Conservation (phyloP, 1,140 invertebrate genomes). For the Gyrodactylus salaris region DNA sequence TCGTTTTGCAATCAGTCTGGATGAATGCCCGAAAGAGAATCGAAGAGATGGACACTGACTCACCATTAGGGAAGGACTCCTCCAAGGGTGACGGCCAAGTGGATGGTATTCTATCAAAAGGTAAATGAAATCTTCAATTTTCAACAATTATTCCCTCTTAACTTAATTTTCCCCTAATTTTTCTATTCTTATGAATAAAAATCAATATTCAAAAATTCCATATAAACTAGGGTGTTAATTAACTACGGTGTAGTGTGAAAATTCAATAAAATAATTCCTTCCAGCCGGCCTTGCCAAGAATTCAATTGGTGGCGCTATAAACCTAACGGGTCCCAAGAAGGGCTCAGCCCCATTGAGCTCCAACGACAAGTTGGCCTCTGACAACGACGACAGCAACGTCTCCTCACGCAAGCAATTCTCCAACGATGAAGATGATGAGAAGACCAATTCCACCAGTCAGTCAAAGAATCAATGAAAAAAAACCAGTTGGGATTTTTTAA, state of each 20-base stretch:
- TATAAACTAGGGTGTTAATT: too few relatives aligned
- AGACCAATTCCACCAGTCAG: background rate
- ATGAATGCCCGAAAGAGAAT: background rate
- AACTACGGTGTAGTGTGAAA: too few relatives aligned
- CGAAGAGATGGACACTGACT: background rate
- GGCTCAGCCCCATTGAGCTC: background rate
- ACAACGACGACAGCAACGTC: background rate
- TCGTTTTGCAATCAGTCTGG: conserved; percentile 2
- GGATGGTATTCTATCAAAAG: background rate
- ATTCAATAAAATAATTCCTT: background rate
- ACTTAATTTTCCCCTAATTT: too few relatives aligned
- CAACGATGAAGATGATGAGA: background rate
- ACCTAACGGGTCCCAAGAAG: background rate
- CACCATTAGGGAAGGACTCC: background rate
- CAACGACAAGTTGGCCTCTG: background rate
- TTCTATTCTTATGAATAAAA: too few relatives aligned
- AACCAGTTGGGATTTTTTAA: too few relatives aligned
- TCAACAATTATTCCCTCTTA: too few relatives aligned
- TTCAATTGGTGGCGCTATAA: background rate
- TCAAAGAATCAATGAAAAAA: too few relatives aligned
- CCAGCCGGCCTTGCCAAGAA: background rate
- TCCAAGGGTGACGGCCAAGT: background rate
- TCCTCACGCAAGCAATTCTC: background rate
- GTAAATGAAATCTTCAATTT: too few relatives aligned
- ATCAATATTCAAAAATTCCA: too few relatives aligned